Evolutionary conservation across 2,797 vertebrate species (phyloP).

Genomic region (Sebastes baramenuke): DNA sequence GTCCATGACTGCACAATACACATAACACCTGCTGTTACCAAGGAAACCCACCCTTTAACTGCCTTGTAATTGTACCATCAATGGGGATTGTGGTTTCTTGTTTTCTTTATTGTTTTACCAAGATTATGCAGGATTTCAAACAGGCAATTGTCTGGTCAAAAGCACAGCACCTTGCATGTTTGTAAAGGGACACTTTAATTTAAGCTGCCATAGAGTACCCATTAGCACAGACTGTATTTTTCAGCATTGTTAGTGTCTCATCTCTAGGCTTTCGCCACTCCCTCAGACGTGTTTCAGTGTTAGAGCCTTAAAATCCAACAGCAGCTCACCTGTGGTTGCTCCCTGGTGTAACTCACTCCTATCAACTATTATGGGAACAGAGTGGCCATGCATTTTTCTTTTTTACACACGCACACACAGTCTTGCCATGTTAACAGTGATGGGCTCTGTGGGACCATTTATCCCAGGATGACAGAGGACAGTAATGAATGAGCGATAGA

Average conservation of each 20-base stretch:
- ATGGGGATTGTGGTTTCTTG: background rate
- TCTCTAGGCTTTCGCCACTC: background rate
- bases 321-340: background rate
- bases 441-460: conserved; percentile 46
- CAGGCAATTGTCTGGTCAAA: background rate
- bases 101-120: background rate
- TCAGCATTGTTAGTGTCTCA: background rate
- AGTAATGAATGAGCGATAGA: conserved; percentile 60
- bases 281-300: background rate
- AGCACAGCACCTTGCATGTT: background rate
- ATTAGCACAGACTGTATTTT: background rate
- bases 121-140: background rate
- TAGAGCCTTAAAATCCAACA: conserved; percentile 1
- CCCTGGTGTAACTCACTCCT: background rate
- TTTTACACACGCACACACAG: conserved; percentile 4
- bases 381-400: conserved; percentile 1
- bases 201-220: background rate
- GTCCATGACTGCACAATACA: conserved; percentile 17
- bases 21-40: conserved; percentile 15
- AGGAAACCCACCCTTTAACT: conserved; percentile 12
- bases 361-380: background rate
- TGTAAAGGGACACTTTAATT: background rate
- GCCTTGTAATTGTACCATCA: background rate
- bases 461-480: conserved; percentile 50
- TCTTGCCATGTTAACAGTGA: conserved; percentile 37